Percentiles rank a stretch among this genome's conserved stretches.
These are phyloP conservation scores for Chromis chromis DNA, from an alignment of 2,797 vertebrate species.

Conservation along the genomic window DNA sequence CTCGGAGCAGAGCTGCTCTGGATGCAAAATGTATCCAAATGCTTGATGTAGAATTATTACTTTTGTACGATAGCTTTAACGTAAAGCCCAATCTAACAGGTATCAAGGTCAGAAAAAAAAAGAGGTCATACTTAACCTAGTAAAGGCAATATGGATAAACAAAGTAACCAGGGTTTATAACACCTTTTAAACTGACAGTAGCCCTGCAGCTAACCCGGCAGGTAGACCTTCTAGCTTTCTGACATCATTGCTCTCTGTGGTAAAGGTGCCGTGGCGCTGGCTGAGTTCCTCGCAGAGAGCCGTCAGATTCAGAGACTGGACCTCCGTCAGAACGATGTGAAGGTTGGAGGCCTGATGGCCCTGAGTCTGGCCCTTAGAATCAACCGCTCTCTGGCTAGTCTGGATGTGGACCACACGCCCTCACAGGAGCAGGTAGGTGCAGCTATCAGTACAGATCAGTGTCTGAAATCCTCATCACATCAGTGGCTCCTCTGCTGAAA, in stretches of 20 bases:
- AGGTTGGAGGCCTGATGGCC: constrained; percentile 84
- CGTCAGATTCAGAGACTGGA: constrained; percentile 77
- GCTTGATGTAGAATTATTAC: too few species aligned
- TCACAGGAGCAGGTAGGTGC: constrained; percentile 75
- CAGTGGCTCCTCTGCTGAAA: neutral
- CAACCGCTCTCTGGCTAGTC: constrained; percentile 75
- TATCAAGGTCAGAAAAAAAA: too few species aligned
- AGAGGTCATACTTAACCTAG: neutral
- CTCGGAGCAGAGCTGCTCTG: neutral
- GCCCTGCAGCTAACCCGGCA: neutral
- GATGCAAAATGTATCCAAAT: neutral
- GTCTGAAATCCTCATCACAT: neutral
- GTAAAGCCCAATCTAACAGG: neutral
- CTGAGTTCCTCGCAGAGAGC: constrained; percentile 83
- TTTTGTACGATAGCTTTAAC: neutral
- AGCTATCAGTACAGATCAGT: neutral
- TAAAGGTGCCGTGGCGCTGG: constrained; percentile 83
- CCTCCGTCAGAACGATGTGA: constrained; percentile 77
- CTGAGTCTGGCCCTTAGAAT: constrained; percentile 82
- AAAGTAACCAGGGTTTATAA: neutral
- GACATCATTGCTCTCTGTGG: neutral
- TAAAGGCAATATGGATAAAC: neutral
- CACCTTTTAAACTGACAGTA: too few species aligned
- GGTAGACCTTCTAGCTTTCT: neutral
- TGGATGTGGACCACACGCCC: constrained; percentile 75